Conservation (phyloP, 1,140 invertebrate genomes). For the Atta colombica region DNA sequence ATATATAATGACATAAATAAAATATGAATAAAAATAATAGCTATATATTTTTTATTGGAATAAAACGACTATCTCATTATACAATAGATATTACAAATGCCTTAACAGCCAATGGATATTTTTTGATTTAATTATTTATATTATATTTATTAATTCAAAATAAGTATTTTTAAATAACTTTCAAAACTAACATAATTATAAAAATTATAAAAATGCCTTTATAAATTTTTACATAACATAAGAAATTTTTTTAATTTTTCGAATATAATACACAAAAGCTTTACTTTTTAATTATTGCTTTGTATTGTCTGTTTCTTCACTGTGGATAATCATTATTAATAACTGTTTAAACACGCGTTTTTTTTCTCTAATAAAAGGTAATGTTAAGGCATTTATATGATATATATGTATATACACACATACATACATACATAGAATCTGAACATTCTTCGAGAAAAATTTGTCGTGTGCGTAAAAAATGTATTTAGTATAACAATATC, state of each 20-base stretch:
- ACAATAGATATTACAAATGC: background rate
- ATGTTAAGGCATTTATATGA: conserved; percentile 27
- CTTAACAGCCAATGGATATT: background rate
- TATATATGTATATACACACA: background rate
- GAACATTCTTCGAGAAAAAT: conserved; percentile 27
- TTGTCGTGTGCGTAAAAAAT: conserved; percentile 4
- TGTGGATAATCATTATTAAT: background rate
- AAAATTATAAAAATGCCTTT: background rate
- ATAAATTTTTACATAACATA: background rate
- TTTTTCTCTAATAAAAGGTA: background rate
- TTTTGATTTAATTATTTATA: background rate
- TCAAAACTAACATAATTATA: background rate
- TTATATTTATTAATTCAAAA: conserved; percentile 1
- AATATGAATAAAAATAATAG: conserved; percentile 14
- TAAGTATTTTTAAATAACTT: background rate
- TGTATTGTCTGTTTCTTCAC: background rate
- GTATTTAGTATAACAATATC: conserved; percentile 52
- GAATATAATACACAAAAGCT: background rate
- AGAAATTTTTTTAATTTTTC: background rate
- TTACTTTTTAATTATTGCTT: background rate
- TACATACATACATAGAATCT: background rate
- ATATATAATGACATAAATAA: conserved; percentile 16
- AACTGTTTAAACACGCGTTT: background rate
- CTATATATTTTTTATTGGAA: background rate
- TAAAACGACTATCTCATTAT: conserved; percentile 12